Percentiles rank a stretch among this genome's conserved stretches.
Conservation (phyloP, 2,888 invertebrate genomes). For the Nineta flava region DNA sequence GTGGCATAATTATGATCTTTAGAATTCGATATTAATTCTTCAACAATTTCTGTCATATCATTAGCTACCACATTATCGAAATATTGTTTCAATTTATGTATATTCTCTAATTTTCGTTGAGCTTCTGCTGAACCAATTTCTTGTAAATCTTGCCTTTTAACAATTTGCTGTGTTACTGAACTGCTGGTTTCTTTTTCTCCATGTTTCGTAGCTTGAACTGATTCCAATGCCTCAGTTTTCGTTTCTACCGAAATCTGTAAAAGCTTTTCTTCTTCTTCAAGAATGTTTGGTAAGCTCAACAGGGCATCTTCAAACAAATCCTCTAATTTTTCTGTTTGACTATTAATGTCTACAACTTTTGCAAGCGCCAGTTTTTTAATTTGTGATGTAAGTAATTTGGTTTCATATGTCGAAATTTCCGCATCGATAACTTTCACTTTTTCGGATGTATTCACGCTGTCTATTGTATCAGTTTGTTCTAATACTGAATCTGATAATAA, state of each 20-base stretch:
- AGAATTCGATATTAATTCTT: too few species aligned
- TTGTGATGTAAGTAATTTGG: constrained; percentile 8
- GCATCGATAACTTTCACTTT: not conserved
- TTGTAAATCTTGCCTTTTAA: not conserved
- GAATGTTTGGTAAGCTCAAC: constrained; percentile 2
- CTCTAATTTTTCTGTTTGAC: constrained; percentile 7
- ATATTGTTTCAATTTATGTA: too few species aligned
- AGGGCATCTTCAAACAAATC: constrained; percentile 1
- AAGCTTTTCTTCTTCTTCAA: constrained; percentile 5
- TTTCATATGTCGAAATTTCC: not conserved
- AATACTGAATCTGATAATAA: constrained; percentile 2
- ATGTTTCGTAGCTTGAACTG: too few species aligned
- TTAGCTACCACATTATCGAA: too few species aligned
- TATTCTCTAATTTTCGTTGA: too few species aligned
- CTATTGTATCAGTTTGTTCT: not conserved
- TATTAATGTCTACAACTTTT: constrained; percentile 4
- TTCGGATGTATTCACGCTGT: too few species aligned
- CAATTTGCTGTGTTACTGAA: too few species aligned
- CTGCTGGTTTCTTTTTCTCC: too few species aligned
- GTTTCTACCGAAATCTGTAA: not conserved
- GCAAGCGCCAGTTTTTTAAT: constrained; percentile 10
- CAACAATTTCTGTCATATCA: too few species aligned
- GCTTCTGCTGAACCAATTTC: constrained; percentile 3
- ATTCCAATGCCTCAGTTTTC: too few species aligned
- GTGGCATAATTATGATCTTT: too few species aligned